Conservation (phyloP, 2,113 vertebrate genomes). For the Perca flavescens region DNA sequence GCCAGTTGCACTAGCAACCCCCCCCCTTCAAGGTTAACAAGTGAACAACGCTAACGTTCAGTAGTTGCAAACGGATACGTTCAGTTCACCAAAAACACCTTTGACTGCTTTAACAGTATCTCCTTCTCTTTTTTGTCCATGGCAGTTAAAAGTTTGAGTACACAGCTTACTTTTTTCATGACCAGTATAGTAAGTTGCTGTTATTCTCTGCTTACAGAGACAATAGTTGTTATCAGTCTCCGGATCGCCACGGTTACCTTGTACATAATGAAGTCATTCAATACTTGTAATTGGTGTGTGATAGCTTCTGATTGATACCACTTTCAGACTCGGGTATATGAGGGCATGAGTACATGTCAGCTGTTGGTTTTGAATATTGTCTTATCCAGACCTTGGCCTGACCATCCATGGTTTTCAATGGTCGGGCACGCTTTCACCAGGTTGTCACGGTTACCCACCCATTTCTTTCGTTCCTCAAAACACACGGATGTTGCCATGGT, state of each 20-base stretch:
- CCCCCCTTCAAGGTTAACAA: too few relatives aligned
- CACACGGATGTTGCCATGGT: constrained; percentile 73
- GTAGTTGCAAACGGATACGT: too few relatives aligned
- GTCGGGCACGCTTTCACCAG: constrained; percentile 37
- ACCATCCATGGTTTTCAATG: constrained; percentile 31
- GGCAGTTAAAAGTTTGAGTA: constrained; percentile 1
- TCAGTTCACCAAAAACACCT: too few relatives aligned
- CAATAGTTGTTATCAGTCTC: constrained; percentile 22
- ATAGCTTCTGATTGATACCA: constrained; percentile 21
- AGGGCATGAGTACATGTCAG: constrained; percentile 12
- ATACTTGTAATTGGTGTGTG: constrained; percentile 28
- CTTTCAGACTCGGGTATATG: constrained; percentile 9
- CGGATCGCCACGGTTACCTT: neutral
- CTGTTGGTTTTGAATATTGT: constrained; percentile 25
- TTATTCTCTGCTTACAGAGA: constrained; percentile 3
- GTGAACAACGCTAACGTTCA: too few relatives aligned
- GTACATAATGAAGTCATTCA: constrained; percentile 3
- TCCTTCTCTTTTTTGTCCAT: neutral
- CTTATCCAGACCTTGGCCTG: constrained; percentile 26
- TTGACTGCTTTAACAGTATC: too few relatives aligned
- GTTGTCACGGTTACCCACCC: constrained; percentile 43
- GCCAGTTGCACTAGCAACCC: too few relatives aligned
- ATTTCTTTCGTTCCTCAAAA: constrained; percentile 50
- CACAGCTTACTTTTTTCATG: neutral
- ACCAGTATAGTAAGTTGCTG: neutral